Evolutionary conservation across 1,140 invertebrate species (phyloP), one percentile per base, ranked within the genome.

Genomic region (Hetaerina americana): DNA sequence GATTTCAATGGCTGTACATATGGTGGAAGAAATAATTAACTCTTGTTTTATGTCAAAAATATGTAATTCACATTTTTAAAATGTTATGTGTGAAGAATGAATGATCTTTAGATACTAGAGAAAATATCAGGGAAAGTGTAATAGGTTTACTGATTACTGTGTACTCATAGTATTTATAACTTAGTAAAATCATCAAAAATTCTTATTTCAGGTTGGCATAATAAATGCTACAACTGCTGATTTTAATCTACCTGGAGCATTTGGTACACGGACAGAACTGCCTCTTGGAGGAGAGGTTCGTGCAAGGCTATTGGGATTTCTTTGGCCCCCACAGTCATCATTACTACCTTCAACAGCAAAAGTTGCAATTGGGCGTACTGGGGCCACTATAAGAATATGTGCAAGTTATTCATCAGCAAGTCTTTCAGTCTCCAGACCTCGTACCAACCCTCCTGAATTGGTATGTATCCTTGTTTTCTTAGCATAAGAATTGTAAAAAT

Each of bases 221-320:
- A 88, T 95, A 0, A 94, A 95, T 78, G 89, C 91, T 3, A 95
- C 92, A 0, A 89, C 88, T 24, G 88, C 90, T 0, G 89, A 92
- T 76, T 92, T 92, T 78, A 87, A 85, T 27, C 88, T 88, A 0
- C 85, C 69, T 26, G 71, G 68, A 25, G 76, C 86, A 69, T 84
- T 85, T 74, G 79, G 82, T 0, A 82, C 85, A 0, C 85, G 88
- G 73, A 87, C 86, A 26, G 89, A 89, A 75, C 86, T 88, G 5
- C 86, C 85, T 0, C 81, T 87, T 10, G 86, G 85, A 49, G 89
- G 90, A 6, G 84, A 89, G 74, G 91, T 90, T 84, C 85, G 90
- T 28, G 91, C 91, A 0, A 82, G 89, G 18, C 80, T 96, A 0
- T 78, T 88, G 6, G 94, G 94, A 0, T 96, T 90, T 78, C 82